Evolutionary conservation across 2,888 invertebrate genomes (phyloP), one percentile per base, ranked within the genome.

Genomic region (Brassicogethes aeneus): DNA sequence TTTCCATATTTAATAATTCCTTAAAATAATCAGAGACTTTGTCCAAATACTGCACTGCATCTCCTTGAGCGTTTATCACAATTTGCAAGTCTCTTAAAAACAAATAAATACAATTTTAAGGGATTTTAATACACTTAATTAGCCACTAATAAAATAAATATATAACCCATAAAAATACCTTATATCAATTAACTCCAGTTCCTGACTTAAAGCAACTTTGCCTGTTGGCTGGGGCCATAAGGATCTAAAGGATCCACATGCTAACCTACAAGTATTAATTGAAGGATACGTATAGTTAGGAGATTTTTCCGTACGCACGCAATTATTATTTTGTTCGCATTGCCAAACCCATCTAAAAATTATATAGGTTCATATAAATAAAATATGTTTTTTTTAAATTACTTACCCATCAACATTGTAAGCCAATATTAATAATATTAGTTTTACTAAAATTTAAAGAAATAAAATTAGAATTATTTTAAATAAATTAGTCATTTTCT

Each of bases 181-280:
- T 7, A 7, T 7, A 23, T 23, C 10, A 23, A 23, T 10, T 23
- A 23, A 23, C 10, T 23, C 23, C 10, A 23, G 10, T 7, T 23
- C 23, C 5, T 23, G 10, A 23, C 5, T 10, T 10, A 23, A 10
- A 7, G 5, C 5, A 23, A 23, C 23, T 5, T 23, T 5, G 23
- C 23, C 16, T 8, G 78, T 76, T 0, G 85, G 85, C 54, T 70
- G 66, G 0, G 85, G 85, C 85, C 85, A 85, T 12, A 85, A 69
- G 1, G 77, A 72, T 0, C 84, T 82, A 52, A 75, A 79, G 23
- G 72, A 65, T 1, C 82, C 83, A 51, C 85, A 85, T 0, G 78
- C 76, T 3, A 84, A 69, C 14, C 82, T 72, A 53, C 85, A 85
- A 31, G 77, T 69, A 43, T 77, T 74, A 47, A 82, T 61, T 39